phyloP scores from a whole-genome alignment of 2,113 vertebrate genomes.

The Tautogolabrus adspersus region DNA sequence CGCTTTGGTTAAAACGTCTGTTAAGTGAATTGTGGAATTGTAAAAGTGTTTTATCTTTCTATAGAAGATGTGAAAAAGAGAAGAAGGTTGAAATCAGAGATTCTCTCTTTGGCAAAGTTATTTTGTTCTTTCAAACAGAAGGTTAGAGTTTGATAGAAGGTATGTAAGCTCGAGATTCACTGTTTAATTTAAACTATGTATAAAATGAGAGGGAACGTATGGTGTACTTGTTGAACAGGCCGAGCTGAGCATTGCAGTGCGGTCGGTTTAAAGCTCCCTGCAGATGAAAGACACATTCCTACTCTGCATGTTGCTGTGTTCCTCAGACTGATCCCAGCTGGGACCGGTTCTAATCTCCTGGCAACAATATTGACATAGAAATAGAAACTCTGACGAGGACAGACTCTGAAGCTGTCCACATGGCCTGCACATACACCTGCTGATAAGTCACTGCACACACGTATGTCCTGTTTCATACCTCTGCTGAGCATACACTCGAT shows the following conservation, averaged over 20 bases:
- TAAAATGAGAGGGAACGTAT: slow-evolving; percentile 14
- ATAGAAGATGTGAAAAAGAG: too few relatives aligned
- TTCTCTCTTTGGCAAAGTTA: too few relatives aligned
- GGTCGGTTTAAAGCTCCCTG: slow-evolving; percentile 64
- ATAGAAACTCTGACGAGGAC: slow-evolving; percentile 74
- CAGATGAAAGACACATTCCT: slow-evolving; percentile 83
- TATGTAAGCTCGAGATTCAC: too few relatives aligned
- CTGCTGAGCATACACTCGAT: too few relatives aligned
- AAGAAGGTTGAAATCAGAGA: too few relatives aligned
- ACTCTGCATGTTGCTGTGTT: slow-evolving; percentile 78
- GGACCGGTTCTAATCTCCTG: slow-evolving; percentile 82
- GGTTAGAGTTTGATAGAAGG: too few relatives aligned
- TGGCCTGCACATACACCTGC: slow-evolving; percentile 65
- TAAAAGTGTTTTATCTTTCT: too few relatives aligned
- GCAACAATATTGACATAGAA: slow-evolving; percentile 82
- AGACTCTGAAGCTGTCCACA: slow-evolving; percentile 62
- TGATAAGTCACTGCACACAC: not conserved
- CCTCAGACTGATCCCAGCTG: slow-evolving; percentile 79
- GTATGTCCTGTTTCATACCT: not conserved
- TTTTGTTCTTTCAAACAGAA: too few relatives aligned
- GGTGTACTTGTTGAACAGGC: slow-evolving; percentile 44
- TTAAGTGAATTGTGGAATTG: too few relatives aligned
- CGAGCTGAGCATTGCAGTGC: slow-evolving; percentile 58
- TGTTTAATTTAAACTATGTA: not conserved
- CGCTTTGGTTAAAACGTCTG: too few relatives aligned